These are phyloP conservation scores for Oscarella lobularis DNA, from an alignment of 37 sponge, comb jelly and placozoan genomes.

Conservation along the genomic window DNA sequence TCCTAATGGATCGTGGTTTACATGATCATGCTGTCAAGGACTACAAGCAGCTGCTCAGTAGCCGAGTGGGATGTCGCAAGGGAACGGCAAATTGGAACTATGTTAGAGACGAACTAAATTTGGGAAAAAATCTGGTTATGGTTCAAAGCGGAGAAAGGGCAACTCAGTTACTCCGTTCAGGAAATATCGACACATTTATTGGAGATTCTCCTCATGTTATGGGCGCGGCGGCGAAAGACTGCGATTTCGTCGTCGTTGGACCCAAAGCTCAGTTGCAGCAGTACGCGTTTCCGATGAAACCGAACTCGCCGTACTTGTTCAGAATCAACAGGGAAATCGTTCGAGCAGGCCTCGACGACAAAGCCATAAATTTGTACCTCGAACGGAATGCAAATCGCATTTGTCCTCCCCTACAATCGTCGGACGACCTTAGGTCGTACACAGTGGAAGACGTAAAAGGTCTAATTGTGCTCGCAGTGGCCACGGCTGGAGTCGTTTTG, in stretches of 20 bases:
- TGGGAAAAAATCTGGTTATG: not conserved
- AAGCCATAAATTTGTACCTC: not conserved
- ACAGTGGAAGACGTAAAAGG: not conserved
- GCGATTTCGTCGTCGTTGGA: not conserved
- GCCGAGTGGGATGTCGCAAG: not conserved
- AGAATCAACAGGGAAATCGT: conserved; percentile 1
- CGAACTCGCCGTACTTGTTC: not conserved
- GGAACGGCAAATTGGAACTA: not conserved
- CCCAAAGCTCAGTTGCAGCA: not conserved
- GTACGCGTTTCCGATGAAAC: conserved; percentile 3
- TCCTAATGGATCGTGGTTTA: not conserved
- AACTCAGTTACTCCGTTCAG: not conserved
- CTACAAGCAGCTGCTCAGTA: not conserved
- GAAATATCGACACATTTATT: not conserved
- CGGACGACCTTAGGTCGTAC: too few species aligned
- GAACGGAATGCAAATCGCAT: not conserved
- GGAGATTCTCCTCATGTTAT: not conserved
- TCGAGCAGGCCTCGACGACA: not conserved
- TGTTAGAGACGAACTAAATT: not conserved
- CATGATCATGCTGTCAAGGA: not conserved
- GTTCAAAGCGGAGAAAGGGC: not conserved
- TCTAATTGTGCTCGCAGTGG: not conserved
- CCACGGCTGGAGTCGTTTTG: not conserved
- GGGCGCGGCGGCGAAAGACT: not conserved
- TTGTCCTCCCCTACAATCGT: not conserved